Conservation (phyloP, 2,888 invertebrate species). For the Aspidiotus rigidus region DNA sequence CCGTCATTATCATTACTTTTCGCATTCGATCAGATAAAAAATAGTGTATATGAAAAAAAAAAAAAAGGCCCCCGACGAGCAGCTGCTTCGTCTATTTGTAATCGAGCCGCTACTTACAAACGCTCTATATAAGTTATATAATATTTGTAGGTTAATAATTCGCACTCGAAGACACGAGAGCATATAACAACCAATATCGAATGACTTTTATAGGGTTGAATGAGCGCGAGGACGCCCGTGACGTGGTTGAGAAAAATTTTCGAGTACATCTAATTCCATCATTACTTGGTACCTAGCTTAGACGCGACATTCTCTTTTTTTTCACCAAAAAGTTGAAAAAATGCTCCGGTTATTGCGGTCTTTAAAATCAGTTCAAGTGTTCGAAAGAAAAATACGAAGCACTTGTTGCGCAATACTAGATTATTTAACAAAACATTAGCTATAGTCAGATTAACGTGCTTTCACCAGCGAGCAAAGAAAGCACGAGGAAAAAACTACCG, state of each 20-base stretch:
- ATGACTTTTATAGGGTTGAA: too few species aligned
- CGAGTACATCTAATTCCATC: too few species aligned
- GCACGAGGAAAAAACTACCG: neutral
- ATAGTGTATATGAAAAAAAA: too few species aligned
- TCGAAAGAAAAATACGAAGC: neutral
- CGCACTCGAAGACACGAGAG: too few species aligned
- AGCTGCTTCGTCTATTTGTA: conserved; percentile 19
- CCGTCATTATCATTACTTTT: neutral
- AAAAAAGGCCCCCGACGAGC: neutral
- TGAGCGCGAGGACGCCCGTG: too few species aligned
- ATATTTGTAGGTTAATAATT: too few species aligned
- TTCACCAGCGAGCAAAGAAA: neutral
- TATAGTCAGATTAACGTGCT: neutral
- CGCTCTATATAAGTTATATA: neutral
- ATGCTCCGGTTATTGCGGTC: neutral
- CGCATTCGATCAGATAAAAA: conserved; percentile 23
- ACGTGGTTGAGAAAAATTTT: too few species aligned
- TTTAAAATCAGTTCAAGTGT: neutral
- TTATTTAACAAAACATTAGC: conserved; percentile 3
- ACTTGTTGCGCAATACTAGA: neutral
- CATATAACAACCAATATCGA: too few species aligned
- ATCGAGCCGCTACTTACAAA: conserved; percentile 24
- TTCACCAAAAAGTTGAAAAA: neutral
- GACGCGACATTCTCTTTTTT: too few species aligned
- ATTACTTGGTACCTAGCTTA: too few species aligned